These are phyloP conservation scores for Chrysina gloriosa DNA, from an alignment of 2,888 invertebrate species.

Conservation along the genomic window DNA sequence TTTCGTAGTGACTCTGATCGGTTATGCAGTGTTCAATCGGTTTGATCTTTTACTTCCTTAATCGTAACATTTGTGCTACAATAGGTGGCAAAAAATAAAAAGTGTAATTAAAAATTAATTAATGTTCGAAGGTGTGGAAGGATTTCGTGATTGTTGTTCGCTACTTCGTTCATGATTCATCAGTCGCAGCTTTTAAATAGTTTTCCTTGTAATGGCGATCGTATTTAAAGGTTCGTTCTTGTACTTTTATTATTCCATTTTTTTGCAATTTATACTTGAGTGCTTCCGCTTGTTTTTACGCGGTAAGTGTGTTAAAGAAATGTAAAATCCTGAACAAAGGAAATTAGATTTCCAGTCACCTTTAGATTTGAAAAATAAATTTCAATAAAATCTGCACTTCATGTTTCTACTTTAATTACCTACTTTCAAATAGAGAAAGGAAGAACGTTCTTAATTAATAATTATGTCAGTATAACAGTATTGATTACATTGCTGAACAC, in stretches of 20 bases:
- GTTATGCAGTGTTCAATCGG: neutral
- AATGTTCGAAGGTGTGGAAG: constrained; percentile 9
- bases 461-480: no score
- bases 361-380: no score
- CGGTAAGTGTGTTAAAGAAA: no score
- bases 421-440: no score
- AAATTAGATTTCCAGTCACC: no score
- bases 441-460: no score
- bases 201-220: constrained; percentile 54
- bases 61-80: neutral
- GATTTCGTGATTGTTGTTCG: constrained; percentile 4
- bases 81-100: constrained; percentile 3
- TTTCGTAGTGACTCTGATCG: constrained; percentile 28
- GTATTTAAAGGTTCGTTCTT: constrained; percentile 57
- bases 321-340: no score
- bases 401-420: no score
- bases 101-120: constrained; percentile 22
- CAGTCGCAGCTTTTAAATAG: constrained; percentile 3
- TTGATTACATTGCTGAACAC: no score
- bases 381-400: no score
- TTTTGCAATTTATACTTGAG: neutral
- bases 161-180: constrained; percentile 36
- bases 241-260: constrained; percentile 11
- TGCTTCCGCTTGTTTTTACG: neutral
- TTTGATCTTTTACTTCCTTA: constrained; percentile 4